Base-by-base conservation (phyloP, 2,888 invertebrate genomes). In the Odontocerum albicorne region DNA sequence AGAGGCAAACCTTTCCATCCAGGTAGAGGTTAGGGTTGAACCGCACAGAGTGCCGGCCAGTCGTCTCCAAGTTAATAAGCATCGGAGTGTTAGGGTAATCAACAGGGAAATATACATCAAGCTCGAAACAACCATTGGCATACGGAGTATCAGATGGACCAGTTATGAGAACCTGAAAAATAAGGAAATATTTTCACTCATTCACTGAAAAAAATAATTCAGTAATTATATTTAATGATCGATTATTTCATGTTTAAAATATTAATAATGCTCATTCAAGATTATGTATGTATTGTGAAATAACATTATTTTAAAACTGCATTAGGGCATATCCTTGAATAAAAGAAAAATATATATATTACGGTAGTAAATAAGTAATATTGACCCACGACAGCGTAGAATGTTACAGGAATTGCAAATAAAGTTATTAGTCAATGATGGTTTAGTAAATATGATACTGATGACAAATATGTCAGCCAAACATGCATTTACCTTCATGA, bases 11-110 rank as follows among this genome's bases (percentile, higher is more conserved):
- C 81, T 96, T 96, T 62, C 96, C 96, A 75, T 96, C 95, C 79
- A 92, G 92, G 74, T 94, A 94, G 49, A 94, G 81, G 82, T 94
- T 94, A 60, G 94, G 94, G 81, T 94, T 94, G 73, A 94, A 94
- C 61, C 94, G 84, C 66, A 94, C 90, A 20, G 90, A 88, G 70
- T 90, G 92, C 62, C 87, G 89, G 64, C 90, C 94, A 39, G 92
- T 92, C 17, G 93, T 93, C 78, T 92, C 92, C 70, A 93, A 77
- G 76, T 93, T 92, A 66, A 94, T 92, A 74, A 88, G 82, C 90
- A 92, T 92, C 16, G 94, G 93, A 64, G 88, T 86, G 64, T 86
- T 84, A 12, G 90, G 90, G 74, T 87, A 87, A 67, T 87, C 90
- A 43, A 90, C 88, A 59, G 86, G 93, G 82, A 89, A 94, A 79